These are phyloP conservation scores for Platyrinchus mystaceus DNA, from an alignment of 2,797 vertebrate genomes.

Conservation along the genomic window DNA sequence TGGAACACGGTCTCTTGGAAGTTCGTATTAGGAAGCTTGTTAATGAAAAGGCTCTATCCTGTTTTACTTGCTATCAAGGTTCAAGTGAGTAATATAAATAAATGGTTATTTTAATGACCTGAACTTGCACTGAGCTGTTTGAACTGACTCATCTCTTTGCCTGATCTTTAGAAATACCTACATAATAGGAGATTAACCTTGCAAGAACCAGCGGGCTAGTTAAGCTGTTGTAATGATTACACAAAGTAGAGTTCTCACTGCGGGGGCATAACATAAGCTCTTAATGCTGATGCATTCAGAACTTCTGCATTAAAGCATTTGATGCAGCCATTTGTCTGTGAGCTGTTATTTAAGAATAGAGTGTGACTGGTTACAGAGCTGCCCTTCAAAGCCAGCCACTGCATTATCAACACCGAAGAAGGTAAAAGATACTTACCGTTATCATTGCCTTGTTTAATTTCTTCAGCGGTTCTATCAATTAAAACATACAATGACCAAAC, in stretches of 20 bases:
- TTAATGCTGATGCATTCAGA: background rate
- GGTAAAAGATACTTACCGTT: conserved; percentile 71
- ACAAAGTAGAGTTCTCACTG: background rate
- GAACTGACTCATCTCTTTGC: background rate
- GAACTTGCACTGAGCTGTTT: background rate
- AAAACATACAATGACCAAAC: conserved; percentile 92
- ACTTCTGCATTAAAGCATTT: background rate
- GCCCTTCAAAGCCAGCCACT: background rate
- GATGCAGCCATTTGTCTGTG: background rate
- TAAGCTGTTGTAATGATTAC: background rate
- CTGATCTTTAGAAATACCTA: background rate
- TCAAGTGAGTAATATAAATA: background rate
- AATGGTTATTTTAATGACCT: background rate
- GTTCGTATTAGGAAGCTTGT: background rate
- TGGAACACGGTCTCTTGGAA: background rate
- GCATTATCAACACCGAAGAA: background rate
- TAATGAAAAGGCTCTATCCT: background rate
- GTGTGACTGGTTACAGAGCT: background rate
- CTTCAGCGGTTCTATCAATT: conserved; percentile 88
- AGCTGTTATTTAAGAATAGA: background rate
- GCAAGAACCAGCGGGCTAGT: background rate
- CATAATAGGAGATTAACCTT: conserved; percentile 22
- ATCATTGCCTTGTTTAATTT: conserved; percentile 91
- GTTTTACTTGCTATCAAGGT: background rate
- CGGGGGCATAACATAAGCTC: background rate